Evolutionary conservation across 1,140 invertebrate species (phyloP).

Genomic region (Drosophila funebris): DNA sequence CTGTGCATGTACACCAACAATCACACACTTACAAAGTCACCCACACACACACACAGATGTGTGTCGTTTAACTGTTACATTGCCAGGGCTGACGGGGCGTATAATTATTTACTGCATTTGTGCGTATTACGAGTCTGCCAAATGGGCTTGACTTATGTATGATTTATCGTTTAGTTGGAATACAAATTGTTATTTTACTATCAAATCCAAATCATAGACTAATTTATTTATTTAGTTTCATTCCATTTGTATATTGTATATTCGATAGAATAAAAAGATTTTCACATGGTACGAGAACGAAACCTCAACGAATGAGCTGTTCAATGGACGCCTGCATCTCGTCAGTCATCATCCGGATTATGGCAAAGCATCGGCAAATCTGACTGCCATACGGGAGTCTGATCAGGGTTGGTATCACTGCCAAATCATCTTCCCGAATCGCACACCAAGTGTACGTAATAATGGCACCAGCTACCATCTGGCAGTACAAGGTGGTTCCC

Average conservation of each 20-base stretch:
- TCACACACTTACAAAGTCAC: background rate
- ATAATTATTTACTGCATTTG: slow-evolving; percentile 28
- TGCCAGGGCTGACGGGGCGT: slow-evolving; percentile 23
- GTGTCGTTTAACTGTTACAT: slow-evolving; percentile 33
- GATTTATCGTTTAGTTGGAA: slow-evolving; percentile 29
- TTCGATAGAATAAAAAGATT: slow-evolving; percentile 87
- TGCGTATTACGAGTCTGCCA: slow-evolving; percentile 1
- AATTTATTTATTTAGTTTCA: background rate
- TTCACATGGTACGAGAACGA: slow-evolving; percentile 93
- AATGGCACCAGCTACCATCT: slow-evolving; percentile 96
- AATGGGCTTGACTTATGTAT: slow-evolving; percentile 9
- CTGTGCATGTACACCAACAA: too few relatives aligned
- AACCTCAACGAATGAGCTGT: slow-evolving; percentile 88
- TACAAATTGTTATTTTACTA: slow-evolving; percentile 50
- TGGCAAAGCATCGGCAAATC: slow-evolving; percentile 93
- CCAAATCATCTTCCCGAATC: slow-evolving; percentile 93
- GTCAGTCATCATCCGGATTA: slow-evolving; percentile 85
- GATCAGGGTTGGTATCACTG: slow-evolving; percentile 97
- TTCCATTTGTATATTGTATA: background rate
- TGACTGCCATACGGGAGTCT: slow-evolving; percentile 93
- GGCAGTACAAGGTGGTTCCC: slow-evolving; percentile 88
- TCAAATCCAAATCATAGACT: slow-evolving; percentile 31
- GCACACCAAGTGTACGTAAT: slow-evolving; percentile 90
- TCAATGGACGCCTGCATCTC: slow-evolving; percentile 89
- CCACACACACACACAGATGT: background rate